A percentile compares a stretch with the other conserved stretches of the same genome.
phyloP scores from a whole-genome alignment of 2,113 vertebrate species.

The Balaenoptera acutorostrata region DNA sequence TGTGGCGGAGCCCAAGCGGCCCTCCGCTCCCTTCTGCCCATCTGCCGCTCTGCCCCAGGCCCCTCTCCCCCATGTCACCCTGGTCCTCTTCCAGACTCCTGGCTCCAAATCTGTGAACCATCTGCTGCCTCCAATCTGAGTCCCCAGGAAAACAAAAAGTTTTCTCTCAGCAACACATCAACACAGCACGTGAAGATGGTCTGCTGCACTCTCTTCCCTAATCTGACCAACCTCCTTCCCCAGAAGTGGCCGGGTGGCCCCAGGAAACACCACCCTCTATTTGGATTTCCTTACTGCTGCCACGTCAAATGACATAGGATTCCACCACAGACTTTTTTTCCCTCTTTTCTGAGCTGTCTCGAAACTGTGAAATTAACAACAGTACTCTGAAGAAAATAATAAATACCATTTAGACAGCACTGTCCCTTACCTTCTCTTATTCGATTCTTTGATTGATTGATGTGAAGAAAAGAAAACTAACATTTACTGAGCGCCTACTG shows the following conservation, averaged over 20 bases:
- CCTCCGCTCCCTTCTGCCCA: rapidly evolving
- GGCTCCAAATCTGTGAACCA: background rate
- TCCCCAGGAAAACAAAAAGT: background rate
- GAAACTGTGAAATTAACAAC: background rate
- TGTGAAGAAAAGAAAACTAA: background rate
- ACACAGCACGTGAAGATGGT: background rate
- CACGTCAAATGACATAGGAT: background rate
- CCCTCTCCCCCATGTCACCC: background rate
- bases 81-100: constrained; percentile 8
- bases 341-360: background rate
- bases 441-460: background rate
- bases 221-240: background rate
- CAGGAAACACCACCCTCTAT: background rate
- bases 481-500: background rate
- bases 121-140: background rate
- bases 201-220: background rate
- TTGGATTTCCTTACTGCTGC: background rate
- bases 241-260: background rate
- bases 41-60: background rate
- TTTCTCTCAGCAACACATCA: background rate
- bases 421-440: background rate
- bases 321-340: background rate
- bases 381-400: background rate
- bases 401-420: background rate
- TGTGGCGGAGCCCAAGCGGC: background rate